Percentiles rank a stretch among this genome's conserved stretches.
Evolutionary conservation across 1,140 invertebrate species (phyloP).

Genomic region (Phortica variegata): DNA sequence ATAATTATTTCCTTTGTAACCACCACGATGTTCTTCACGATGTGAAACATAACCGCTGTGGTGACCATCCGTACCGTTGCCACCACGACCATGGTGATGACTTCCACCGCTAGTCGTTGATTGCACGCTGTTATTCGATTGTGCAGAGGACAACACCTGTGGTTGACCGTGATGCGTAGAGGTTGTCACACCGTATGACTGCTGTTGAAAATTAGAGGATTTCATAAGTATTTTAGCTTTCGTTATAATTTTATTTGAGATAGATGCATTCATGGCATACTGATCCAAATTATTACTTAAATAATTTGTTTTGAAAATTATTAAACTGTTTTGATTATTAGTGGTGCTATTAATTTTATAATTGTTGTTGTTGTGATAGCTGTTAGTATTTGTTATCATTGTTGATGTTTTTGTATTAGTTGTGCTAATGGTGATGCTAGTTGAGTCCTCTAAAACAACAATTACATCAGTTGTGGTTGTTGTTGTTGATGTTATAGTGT

Average conservation of each 20-base stretch:
- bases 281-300: too few relatives aligned
- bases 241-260: too few relatives aligned
- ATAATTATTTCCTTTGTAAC: conserved; percentile 53
- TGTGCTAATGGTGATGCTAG: too few relatives aligned
- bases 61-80: conserved; percentile 23
- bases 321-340: too few relatives aligned
- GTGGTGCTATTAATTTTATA: not conserved
- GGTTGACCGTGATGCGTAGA: conserved; percentile 34
- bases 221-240: conserved; percentile 15
- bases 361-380: conserved; percentile 13
- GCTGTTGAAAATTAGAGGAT: conserved; percentile 19
- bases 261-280: too few relatives aligned
- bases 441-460: not conserved
- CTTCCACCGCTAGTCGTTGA: conserved; percentile 16
- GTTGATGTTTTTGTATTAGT: not conserved
- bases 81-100: conserved; percentile 29
- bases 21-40: conserved; percentile 43
- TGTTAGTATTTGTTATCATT: conserved; percentile 8
- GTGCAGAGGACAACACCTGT: conserved; percentile 33
- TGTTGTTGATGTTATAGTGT: conserved; percentile 7
- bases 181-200: conserved; percentile 39
- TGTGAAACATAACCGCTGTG: conserved; percentile 27
- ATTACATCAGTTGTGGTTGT: conserved; percentile 4
- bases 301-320: too few relatives aligned
- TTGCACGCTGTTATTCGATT: conserved; percentile 28